These are phyloP conservation scores for Chionoecetes opilio DNA, from an alignment of 1,140 invertebrate species.

Conservation along the genomic window DNA sequence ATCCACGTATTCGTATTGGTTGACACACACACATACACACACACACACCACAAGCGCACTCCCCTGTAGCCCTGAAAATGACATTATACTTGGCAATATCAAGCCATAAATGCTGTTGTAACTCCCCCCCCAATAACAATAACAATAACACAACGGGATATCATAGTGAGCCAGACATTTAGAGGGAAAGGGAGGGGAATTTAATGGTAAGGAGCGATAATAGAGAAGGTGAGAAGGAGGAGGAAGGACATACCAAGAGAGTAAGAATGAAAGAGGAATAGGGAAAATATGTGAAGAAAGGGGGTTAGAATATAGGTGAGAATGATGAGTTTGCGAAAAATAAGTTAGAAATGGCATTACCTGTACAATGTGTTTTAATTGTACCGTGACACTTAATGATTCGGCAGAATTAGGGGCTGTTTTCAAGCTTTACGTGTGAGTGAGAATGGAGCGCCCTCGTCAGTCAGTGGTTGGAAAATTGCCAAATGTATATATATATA, in stretches of 20 bases:
- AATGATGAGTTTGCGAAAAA: not conserved
- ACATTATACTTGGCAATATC: conserved; percentile 30
- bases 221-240: not conserved
- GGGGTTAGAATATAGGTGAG: no score
- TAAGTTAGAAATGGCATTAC: conserved; percentile 2
- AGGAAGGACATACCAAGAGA: not conserved
- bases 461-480: not conserved
- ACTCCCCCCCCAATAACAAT: conserved; percentile 27
- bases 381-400: not conserved
- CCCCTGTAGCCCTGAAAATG: conserved; percentile 4
- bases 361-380: not conserved
- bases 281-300: not conserved
- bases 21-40: not conserved
- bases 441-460: not conserved
- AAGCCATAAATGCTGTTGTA: conserved; percentile 19
- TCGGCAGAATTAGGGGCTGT: not conserved
- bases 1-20: not conserved
- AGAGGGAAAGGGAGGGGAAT: conserved; percentile 1
- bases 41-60: conserved; percentile 25
- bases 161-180: conserved; percentile 7
- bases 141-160: conserved; percentile 19
- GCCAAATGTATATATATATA: conserved; percentile 28
- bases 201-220: not conserved
- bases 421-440: not conserved
- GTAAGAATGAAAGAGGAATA: not conserved